Base-by-base conservation (phyloP, 2,888 invertebrate genomes). In the Achlya flavicornis region DNA sequence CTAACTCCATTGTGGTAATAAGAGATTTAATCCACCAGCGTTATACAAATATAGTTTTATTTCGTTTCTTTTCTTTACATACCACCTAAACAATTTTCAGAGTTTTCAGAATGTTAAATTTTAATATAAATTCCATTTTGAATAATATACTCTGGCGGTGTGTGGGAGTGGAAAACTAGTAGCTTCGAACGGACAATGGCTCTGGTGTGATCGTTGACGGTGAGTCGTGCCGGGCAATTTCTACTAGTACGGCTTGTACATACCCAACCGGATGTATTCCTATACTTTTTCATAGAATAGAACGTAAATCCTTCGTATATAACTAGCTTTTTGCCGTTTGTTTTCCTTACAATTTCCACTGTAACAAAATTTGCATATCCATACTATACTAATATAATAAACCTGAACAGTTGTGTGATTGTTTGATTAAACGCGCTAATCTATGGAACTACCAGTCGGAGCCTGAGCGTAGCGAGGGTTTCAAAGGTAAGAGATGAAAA, bases 201-300 rank as follows among this genome's bases (percentile, higher is more conserved):
- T 11, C 60, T 12, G 1, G 60, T 12, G 1, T 1, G 4, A 6
- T 26, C 14, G 12, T 1, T 1, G 1, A 26, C 4, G 1, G 26
- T 19, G 41, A 78, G 77, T 12, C 79, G 71, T 0, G 85, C 79
- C 19, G 74, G 75, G 61, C 86, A 84, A 32, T 79, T 78, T 0
- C 19, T 53, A 16, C 48, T 16, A 10, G 19, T 19, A 53, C 81
- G 78, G 19, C 70, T 77, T 7, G 85, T 85, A 58, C 86, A 84
- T 1, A 76, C 74, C 83, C 84, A 84, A 38, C 70, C 67, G 32
- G 75, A 69, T 0, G 77, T 76, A 11, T 69, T 74, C n/a, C 64
- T 57, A n/a, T 68, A 72, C 0, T 67, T 68, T 57, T 68, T 78
- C 46, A 79, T 70, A 38, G 71, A 63, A 66, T 80, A 81, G 66